Percentiles rank a stretch among this genome's conserved stretches.
phyloP scores from a whole-genome alignment of 1,140 invertebrate genomes.

The Hylaeus volcanicus region DNA sequence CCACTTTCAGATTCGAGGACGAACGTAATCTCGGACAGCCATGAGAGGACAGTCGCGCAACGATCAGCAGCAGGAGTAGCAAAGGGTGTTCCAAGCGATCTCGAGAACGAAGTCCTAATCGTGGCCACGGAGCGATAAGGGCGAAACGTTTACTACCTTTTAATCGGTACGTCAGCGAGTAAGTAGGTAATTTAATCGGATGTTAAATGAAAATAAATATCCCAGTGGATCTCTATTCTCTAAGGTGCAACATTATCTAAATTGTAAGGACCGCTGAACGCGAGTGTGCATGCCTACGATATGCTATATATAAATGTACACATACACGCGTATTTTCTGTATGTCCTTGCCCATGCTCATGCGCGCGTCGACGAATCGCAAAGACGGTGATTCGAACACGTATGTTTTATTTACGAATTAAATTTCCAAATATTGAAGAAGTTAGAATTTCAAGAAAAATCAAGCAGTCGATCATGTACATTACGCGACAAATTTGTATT shows the following conservation, averaged over 20 bases:
- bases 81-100: slow-evolving; percentile 47
- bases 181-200: slow-evolving; percentile 74
- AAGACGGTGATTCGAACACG: too few species aligned
- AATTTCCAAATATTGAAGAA: too few species aligned
- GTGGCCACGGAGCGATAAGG: slow-evolving; percentile 54
- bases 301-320: slow-evolving; percentile 47
- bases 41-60: neutral
- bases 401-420: too few species aligned
- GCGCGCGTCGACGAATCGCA: slow-evolving; percentile 14
- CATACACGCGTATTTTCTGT: slow-evolving; percentile 46
- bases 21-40: neutral
- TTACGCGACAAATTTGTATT: too few species aligned
- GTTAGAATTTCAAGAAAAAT: too few species aligned
- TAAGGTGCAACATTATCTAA: slow-evolving; percentile 74
- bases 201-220: slow-evolving; percentile 66
- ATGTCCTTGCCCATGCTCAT: slow-evolving; percentile 53
- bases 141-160: slow-evolving; percentile 48
- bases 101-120: slow-evolving; percentile 62
- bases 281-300: slow-evolving; percentile 55
- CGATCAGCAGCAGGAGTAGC: neutral
- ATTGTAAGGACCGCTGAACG: slow-evolving; percentile 52
- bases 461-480: too few species aligned
- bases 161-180: slow-evolving; percentile 52
- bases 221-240: slow-evolving; percentile 71
- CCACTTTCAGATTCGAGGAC: neutral